These are phyloP conservation scores for Phycodurus eques DNA, from an alignment of 2,113 vertebrate species.

Conservation along the genomic window DNA sequence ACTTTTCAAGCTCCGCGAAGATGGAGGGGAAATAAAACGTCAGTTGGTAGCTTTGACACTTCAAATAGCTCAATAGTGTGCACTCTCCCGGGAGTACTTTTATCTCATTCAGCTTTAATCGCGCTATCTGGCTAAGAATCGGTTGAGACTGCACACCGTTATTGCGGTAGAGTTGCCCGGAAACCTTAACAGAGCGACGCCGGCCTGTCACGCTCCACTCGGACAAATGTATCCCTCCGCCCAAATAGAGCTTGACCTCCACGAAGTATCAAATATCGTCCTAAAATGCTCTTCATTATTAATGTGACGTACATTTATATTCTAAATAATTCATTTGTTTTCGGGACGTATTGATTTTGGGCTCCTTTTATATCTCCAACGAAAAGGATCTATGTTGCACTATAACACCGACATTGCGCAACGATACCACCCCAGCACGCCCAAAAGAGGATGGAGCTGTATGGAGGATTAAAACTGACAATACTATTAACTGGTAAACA, in stretches of 20 bases:
- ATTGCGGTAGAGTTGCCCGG: constrained; percentile 40
- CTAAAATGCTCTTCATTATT: background rate
- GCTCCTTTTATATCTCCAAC: background rate
- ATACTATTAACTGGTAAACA: constrained; percentile 8
- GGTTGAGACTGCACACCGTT: background rate
- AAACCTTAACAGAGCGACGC: constrained; percentile 38
- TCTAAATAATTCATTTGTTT: background rate
- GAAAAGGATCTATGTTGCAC: background rate
- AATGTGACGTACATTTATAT: background rate
- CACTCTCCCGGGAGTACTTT: background rate
- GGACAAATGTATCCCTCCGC: constrained; percentile 55
- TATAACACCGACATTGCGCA: constrained; percentile 22
- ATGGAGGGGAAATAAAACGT: constrained; percentile 10
- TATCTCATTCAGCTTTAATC: background rate
- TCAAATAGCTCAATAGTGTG: too few relatives aligned
- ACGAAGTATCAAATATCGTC: background rate
- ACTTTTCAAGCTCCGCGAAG: constrained; percentile 32
- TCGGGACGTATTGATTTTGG: too few relatives aligned
- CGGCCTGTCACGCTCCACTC: constrained; percentile 3
- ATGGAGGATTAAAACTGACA: constrained; percentile 23
- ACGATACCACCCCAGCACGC: constrained; percentile 14
- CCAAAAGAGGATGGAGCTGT: background rate
- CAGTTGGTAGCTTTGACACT: background rate
- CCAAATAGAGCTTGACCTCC: constrained; percentile 2
- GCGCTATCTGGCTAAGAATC: background rate